Evolutionary conservation across 2,797 vertebrate genomes (phyloP), one percentile per base, ranked within the genome.

Genomic region (Argyrosomus regius): DNA sequence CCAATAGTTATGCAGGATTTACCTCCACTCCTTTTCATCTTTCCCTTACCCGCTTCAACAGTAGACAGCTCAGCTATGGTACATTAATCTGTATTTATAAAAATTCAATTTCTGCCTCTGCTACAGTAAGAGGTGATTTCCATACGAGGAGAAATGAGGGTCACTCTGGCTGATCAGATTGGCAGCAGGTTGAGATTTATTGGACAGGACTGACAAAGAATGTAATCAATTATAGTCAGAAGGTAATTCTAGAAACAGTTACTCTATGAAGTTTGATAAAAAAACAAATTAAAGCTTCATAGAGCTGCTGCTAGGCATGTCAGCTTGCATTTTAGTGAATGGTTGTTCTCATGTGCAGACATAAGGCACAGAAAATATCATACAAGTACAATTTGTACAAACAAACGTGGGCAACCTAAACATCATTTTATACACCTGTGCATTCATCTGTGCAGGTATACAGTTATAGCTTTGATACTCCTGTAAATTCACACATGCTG

Each of bases 1-100:
- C 53, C 58, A 63, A 65, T 74, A 75, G 72, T 86, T 89, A 75
- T 75, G 68, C 73, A 87, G 86, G 80, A 76, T 87, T 88, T 86
- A 77, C 82, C 68, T 76, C 64, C 56, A 35, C 73, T 80, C 35
- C 61, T 83, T 89, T 82, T 89, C 67, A 86, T 88, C 70, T 81
- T 75, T 72, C 54, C 35, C 52, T 73, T 53, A 24, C 43, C 56
- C 54, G 2, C 12, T 78, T 65, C 39, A 70, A 75, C 77, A 86
- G 63, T 43, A 26, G 81, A 70, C 72, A 69, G 81, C 80, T 82
- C 85, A 24, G 77, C 62, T 79, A 65, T 24, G 63, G 67, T 50
- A 56, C 62, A 75, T 84, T 83, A 63, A 77, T 81, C 66, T 63
- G 54, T 75, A 69, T 84, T 78, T 85, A 67, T 79, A 71, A 78